Evolutionary conservation across 2,113 vertebrate genomes (phyloP), one percentile per base, ranked within the genome.

Genomic region (Dolichallabes microphthalmus): DNA sequence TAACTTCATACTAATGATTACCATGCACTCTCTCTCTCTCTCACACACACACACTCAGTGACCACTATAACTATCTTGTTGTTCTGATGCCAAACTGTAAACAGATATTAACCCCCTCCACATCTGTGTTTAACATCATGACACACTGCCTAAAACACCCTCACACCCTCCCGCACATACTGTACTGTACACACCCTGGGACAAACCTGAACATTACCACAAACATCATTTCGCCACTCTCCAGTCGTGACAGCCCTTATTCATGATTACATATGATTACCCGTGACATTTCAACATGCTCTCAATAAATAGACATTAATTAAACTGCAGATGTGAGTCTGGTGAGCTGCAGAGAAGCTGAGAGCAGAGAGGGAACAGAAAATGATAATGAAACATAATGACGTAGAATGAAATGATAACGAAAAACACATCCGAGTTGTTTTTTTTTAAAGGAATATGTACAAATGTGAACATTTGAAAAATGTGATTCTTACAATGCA

Each of bases 121-220:
- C 85, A 84, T 89, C 86, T 87, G 88, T 87, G 86, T 85, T 89
- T 87, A 89, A 87, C 85, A 89, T 85, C 86, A 88, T 82, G 60
- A 74, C 60, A 86, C 77, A 50, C 68, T 75, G 68, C 52, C 76
- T 63, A 39, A 77, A 75, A 80, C 77, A 79, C 32, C 73, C 39
- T 60, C 55, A 80, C 86, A 83, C 79, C 58, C 78, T 45, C 45
- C 45, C 45, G 6, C 45, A 79, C 53, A 85, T 57, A n/a, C n/a
- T n/a, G n/a, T n/a, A n/a, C n/a, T n/a, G n/a, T n/a, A 45, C 58
- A 50, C 39, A 80, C 60, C 52, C 84, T 76, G n/a, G 25, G 78
- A 82, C 85, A 81, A 57, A 73, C 78, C 75, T 73, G 25, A 77
- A 77, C 82, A 86, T 69, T 80, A 86, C 74, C 25, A 15, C 55